These are phyloP conservation scores for Leptodactylus fuscus DNA, from an alignment of 2,113 vertebrate genomes.

Conservation along the genomic window DNA sequence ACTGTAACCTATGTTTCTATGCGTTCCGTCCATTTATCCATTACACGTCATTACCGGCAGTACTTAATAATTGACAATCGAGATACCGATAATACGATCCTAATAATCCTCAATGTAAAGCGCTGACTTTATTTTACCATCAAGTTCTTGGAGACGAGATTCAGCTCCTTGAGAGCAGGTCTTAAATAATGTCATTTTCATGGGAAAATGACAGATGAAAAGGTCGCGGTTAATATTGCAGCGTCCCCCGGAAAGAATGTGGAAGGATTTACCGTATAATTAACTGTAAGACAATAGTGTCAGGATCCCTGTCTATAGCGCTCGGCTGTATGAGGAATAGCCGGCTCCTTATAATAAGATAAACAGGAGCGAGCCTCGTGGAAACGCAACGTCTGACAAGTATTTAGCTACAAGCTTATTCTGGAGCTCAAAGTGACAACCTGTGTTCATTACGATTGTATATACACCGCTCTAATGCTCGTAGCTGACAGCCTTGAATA, in stretches of 20 bases:
- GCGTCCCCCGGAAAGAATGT: not conserved
- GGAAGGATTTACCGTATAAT: slow-evolving; percentile 6
- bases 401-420: not conserved
- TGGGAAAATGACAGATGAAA: not conserved
- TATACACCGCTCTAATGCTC: no score
- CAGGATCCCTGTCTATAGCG: not conserved
- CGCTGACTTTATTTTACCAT: not conserved
- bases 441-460: no score
- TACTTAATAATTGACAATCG: no score
- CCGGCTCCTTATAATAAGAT: not conserved
- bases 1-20: not conserved
- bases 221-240: slow-evolving; percentile 4
- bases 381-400: not conserved
- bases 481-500: no score
- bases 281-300: not conserved
- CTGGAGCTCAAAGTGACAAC: no score
- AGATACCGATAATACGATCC: not conserved
- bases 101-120: not conserved
- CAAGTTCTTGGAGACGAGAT: not conserved
- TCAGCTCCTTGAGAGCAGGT: not conserved
- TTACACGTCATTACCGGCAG: not conserved
- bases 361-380: not conserved
- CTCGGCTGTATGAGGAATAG: not conserved
- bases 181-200: slow-evolving; percentile 4
- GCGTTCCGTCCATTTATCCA: not conserved